Base-by-base conservation (phyloP, 1,140 invertebrate genomes). In the Monochamus saltuarius region DNA sequence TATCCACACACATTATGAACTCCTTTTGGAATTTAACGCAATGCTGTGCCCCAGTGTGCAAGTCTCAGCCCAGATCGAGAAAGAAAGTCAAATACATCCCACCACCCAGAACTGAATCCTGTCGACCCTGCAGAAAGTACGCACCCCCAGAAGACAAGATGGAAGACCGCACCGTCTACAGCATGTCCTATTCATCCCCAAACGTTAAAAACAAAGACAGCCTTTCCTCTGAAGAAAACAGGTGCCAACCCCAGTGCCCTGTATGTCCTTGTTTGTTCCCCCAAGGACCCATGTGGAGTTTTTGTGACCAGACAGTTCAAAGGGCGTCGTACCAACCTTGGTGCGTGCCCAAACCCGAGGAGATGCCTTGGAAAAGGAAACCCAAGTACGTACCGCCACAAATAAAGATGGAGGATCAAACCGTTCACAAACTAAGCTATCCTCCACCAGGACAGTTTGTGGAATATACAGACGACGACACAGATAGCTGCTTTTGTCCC, bases 381-480 rank as follows among this genome's bases (percentile, higher is more conserved):
- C 22, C 22, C 2, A 29, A 6, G 22, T 83, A 82, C 50, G 70
- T 75, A 61, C 79, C 79, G 61, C 77, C 81, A 0, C 70, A 73
- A 11, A 64, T 77, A 8, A 79, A 79, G 6, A 66, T 85, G 68
- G 81, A 84, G 8, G 77, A 81, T 17, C 67, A 79, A 10, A 85
- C 84, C 1, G 83, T 82, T 0, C 85, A 86, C 53, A 77, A 75
- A 35, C 77, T 82, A 4, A 85, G 83, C 0, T 86, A 81, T 61
- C 79, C 81, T 65, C 77, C 77, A 29, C 22, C 22, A 29, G 22
- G 22, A 3, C 22, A 29, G 22, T 29, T 29, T 6, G 22, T 29
- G 22, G 22, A 29, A 6, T 29, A 29, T 6, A 29, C 22, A 29
- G 22, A 29, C 22, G 22, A 29, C 22, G 22, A 29, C 22, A 3